These are phyloP conservation scores for Pomatorhinus ruficollis DNA, from an alignment of 2,113 vertebrate species.

Conservation along the genomic window DNA sequence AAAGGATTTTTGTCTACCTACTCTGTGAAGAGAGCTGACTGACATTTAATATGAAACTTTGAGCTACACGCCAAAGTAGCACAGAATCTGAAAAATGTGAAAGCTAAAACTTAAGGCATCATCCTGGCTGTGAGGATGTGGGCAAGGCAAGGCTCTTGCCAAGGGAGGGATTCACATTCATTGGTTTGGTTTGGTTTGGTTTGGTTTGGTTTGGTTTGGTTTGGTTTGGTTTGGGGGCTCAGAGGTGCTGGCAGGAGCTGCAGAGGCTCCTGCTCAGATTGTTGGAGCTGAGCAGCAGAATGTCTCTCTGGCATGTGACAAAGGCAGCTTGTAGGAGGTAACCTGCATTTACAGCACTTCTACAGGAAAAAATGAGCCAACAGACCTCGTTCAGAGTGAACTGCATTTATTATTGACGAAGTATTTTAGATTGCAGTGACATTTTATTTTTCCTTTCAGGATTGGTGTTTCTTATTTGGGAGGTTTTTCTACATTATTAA, in stretches of 20 bases:
- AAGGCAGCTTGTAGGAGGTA: background rate
- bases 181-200: background rate
- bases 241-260: background rate
- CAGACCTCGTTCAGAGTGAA: background rate
- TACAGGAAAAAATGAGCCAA: background rate
- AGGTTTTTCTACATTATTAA: background rate
- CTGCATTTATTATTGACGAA: background rate
- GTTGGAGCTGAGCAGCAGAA: background rate
- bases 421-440: background rate
- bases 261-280: rapidly evolving
- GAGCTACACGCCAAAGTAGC: background rate
- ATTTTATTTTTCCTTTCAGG: background rate
- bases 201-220: background rate
- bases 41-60: background rate
- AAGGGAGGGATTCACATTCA: background rate
- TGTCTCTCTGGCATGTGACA: background rate
- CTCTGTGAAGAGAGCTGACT: background rate
- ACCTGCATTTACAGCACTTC: background rate
- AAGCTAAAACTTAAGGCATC: background rate
- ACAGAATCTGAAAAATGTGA: background rate
- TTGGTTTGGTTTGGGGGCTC: background rate
- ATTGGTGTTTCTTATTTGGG: background rate
- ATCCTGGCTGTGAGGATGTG: background rate
- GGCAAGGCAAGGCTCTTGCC: background rate
- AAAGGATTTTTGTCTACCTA: background rate